Evolutionary conservation across 2,797 vertebrate genomes (phyloP).

Genomic region (Eulemur mongoz): DNA sequence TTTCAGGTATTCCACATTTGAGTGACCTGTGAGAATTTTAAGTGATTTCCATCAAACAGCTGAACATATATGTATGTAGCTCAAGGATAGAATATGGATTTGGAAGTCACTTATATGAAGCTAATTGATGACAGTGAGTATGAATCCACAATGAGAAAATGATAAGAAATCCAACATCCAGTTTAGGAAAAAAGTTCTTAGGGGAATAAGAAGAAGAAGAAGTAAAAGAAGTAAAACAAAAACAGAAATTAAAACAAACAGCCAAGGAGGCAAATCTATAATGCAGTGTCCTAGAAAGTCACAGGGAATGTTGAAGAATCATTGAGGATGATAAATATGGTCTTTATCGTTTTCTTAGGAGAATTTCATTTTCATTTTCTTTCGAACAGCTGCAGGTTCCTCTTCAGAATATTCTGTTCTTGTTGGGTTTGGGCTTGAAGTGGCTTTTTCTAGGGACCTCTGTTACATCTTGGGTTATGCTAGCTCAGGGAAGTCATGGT

Average conservation of each 20-base stretch:
- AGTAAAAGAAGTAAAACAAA: background rate
- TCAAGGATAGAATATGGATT: background rate
- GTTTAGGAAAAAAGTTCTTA: background rate
- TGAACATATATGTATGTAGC: background rate
- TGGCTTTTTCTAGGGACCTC: background rate
- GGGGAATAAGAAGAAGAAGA: background rate
- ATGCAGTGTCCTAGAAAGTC: background rate
- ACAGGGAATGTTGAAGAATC: background rate
- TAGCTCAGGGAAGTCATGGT: background rate
- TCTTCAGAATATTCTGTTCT: background rate
- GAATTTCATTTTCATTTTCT: background rate
- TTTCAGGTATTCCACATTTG: background rate
- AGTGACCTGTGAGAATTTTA: background rate
- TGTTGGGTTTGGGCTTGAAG: background rate
- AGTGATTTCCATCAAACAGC: background rate
- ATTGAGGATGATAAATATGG: background rate
- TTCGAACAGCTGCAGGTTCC: background rate
- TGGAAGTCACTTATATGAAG: background rate
- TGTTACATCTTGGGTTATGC: background rate
- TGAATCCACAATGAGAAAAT: background rate
- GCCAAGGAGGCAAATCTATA: background rate
- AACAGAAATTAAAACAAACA: background rate
- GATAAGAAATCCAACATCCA: background rate
- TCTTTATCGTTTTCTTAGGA: background rate
- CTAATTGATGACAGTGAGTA: background rate